These are phyloP conservation scores for Scaptomyza tumidula DNA, from an alignment of 2,888 invertebrate genomes.

Conservation along the genomic window DNA sequence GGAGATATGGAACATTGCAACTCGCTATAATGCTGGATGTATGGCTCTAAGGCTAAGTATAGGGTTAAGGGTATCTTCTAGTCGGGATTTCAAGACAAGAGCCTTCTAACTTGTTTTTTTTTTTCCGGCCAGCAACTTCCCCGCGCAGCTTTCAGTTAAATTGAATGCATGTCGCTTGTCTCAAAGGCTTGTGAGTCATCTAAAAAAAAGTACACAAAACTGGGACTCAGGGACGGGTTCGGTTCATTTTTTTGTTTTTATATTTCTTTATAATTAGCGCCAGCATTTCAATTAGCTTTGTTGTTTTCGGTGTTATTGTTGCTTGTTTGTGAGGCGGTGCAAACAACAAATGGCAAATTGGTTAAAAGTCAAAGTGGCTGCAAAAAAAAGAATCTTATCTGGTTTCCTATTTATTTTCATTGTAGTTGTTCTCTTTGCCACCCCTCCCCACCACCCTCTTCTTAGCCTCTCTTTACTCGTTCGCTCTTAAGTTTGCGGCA, in stretches of 20 bases:
- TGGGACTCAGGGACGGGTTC: constrained; percentile 1
- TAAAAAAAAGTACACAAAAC: not conserved
- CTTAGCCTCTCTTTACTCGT: not conserved
- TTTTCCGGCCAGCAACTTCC: not conserved
- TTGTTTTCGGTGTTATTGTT: constrained; percentile 37
- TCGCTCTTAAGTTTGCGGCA: not conserved
- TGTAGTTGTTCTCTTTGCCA: not conserved
- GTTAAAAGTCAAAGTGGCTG: constrained; percentile 27
- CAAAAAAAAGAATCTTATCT: constrained; percentile 64
- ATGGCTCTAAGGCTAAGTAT: no score
- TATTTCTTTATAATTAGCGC: constrained; percentile 53
- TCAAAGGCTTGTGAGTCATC: constrained; percentile 27
- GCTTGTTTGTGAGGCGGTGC: constrained; percentile 23
- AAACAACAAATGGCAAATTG: constrained; percentile 35
- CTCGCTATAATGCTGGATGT: no score
- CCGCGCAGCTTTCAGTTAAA: constrained; percentile 25
- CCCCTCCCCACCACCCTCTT: no score
- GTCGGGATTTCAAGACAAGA: no score
- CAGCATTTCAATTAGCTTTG: constrained; percentile 59
- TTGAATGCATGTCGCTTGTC: constrained; percentile 12
- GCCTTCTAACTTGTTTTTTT: no score
- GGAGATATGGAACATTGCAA: no score
- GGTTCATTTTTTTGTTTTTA: not conserved
- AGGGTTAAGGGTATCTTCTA: no score
- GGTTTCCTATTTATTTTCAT: constrained; percentile 38